Conservation (phyloP, 2,888 invertebrate species). For the Morinoia aosen region DNA sequence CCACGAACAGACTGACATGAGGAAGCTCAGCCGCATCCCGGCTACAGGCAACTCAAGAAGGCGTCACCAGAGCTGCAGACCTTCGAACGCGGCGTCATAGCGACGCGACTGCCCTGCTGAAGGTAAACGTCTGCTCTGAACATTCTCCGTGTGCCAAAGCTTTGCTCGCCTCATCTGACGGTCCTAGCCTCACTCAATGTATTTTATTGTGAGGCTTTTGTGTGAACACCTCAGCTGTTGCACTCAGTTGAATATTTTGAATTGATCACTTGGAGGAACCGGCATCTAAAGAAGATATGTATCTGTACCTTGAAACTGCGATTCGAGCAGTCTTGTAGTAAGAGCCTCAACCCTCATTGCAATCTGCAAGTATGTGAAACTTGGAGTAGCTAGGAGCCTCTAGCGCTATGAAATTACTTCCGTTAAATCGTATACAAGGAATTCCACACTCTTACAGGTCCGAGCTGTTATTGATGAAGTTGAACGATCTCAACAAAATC, state of each 20-base stretch:
- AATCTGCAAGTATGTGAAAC: no score
- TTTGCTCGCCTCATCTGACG: background rate
- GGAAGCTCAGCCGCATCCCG: background rate
- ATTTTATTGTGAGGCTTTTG: background rate
- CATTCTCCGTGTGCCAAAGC: background rate
- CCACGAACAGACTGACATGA: background rate
- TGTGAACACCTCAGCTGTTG: background rate
- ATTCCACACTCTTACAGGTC: no score
- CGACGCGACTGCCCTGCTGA: background rate
- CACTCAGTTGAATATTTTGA: background rate
- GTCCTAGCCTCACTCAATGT: background rate
- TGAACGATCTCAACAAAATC: no score
- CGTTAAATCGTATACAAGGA: no score
- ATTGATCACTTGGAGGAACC: no score
- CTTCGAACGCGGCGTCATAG: background rate
- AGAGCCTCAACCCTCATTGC: no score
- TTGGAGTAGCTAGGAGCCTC: no score
- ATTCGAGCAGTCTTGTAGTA: no score
- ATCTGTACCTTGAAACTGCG: no score
- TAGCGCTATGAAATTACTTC: no score
- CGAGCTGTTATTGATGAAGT: no score
- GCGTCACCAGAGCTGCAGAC: background rate
- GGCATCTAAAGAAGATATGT: no score
- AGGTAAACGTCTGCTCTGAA: background rate
- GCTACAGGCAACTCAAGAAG: background rate